Percentiles rank a stretch among this genome's conserved stretches.
phyloP scores from a whole-genome alignment of 1,140 invertebrate species.

The Meloidogyne floridensis region DNA sequence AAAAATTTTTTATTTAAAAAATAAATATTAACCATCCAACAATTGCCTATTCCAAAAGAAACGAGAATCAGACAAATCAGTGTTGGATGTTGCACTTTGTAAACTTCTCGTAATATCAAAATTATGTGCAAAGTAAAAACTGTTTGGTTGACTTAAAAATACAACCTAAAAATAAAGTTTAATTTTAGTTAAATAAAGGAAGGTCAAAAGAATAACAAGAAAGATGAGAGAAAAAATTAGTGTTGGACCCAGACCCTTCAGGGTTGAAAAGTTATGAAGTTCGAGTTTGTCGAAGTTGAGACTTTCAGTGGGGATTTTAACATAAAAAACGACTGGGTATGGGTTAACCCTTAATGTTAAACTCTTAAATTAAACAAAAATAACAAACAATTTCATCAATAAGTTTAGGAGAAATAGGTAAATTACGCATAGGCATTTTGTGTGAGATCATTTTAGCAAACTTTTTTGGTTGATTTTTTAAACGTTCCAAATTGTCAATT shows the following conservation, averaged over 20 bases:
- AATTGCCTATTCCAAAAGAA: conserved; percentile 54
- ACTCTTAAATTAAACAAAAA: background rate
- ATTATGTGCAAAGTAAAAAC: conserved; percentile 53
- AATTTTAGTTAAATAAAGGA: no score
- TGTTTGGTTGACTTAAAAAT: conserved; percentile 57
- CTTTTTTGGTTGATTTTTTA: conserved; percentile 56
- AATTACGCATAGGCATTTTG: conserved; percentile 29
- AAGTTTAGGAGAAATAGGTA: conserved; percentile 30
- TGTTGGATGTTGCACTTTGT: conserved; percentile 35
- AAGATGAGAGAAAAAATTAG: no score
- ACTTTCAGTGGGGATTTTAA: no score
- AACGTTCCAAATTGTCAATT: conserved; percentile 41
- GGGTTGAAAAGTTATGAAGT: no score
- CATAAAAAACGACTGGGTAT: no score
- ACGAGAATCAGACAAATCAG: conserved; percentile 25
- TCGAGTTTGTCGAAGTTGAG: no score
- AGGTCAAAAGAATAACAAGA: no score
- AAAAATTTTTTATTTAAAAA: background rate
- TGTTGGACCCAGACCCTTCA: no score
- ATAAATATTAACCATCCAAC: conserved; percentile 7
- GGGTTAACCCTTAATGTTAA: no score
- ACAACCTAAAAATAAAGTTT: background rate
- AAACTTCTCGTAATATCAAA: conserved; percentile 52
- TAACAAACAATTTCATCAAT: conserved; percentile 52
- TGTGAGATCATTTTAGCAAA: conserved; percentile 49